These are phyloP conservation scores for Chrysomela aeneicollis DNA, from an alignment of 2,888 invertebrate species.

Conservation along the genomic window DNA sequence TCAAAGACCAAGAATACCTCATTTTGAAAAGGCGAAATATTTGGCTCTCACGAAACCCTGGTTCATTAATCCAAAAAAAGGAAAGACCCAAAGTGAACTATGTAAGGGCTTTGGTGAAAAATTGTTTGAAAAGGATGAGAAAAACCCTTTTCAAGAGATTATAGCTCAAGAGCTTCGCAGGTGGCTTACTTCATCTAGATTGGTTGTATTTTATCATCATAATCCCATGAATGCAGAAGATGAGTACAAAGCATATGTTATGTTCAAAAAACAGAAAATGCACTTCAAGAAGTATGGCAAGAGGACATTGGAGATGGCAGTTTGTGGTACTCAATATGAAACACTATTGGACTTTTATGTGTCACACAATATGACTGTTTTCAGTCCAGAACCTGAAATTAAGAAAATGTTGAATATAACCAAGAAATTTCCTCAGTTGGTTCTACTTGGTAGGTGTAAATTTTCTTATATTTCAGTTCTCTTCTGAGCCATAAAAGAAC, in stretches of 20 bases:
- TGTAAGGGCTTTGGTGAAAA: constrained; percentile 61
- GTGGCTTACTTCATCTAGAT: constrained; percentile 75
- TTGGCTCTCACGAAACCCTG: constrained; percentile 72
- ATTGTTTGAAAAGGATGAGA: constrained; percentile 49
- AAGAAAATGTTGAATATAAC: constrained; percentile 69
- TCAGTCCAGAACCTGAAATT: constrained; percentile 73
- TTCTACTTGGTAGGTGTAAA: constrained; percentile 73
- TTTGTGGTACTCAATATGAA: constrained; percentile 74
- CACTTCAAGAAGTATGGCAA: constrained; percentile 72
- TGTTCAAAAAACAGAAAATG: constrained; percentile 74
- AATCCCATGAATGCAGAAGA: constrained; percentile 76
- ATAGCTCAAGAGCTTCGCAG: constrained; percentile 75
- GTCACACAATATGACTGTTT: constrained; percentile 73
- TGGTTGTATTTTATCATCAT: constrained; percentile 76
- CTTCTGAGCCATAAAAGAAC: too few species aligned
- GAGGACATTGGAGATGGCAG: constrained; percentile 71
- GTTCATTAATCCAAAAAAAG: constrained; percentile 63
- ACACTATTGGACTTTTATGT: constrained; percentile 70
- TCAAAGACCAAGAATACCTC: constrained; percentile 74
- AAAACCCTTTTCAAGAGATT: constrained; percentile 76
- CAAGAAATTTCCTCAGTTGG: constrained; percentile 75
- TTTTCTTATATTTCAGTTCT: not conserved
- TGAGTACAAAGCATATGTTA: constrained; percentile 69
- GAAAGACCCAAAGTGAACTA: constrained; percentile 62
- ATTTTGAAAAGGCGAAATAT: constrained; percentile 73